Evolutionary conservation across 1,140 invertebrate genomes (phyloP).

Genomic region (Ganaspis sp.): DNA sequence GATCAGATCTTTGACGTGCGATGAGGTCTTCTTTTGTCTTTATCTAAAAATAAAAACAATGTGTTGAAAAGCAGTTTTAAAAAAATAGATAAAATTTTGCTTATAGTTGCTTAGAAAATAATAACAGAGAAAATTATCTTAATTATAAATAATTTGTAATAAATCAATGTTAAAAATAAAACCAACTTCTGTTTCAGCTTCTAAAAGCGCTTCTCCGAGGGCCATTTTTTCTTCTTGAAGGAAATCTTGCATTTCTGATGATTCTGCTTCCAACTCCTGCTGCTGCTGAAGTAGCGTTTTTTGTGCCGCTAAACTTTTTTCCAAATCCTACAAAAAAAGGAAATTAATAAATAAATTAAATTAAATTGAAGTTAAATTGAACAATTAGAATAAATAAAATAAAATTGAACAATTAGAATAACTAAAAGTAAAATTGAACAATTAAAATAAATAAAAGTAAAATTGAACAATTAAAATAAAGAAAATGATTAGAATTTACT

Average conservation of each 20-base stretch:
- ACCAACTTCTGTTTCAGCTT: slow-evolving; percentile 82
- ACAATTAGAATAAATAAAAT: too few relatives aligned
- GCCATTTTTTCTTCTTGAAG: slow-evolving; percentile 86
- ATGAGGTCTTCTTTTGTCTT: slow-evolving; percentile 75
- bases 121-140: too few relatives aligned
- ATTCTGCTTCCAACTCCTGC: slow-evolving; percentile 83
- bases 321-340: slow-evolving; percentile 78
- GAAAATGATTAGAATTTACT: background rate
- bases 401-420: too few relatives aligned
- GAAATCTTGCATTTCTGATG: slow-evolving; percentile 85
- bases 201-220: slow-evolving; percentile 84
- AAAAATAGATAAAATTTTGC: too few relatives aligned
- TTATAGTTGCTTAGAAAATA: too few relatives aligned
- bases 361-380: too few relatives aligned
- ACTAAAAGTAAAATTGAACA: too few relatives aligned
- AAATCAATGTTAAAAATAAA: slow-evolving; percentile 31
- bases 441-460: too few relatives aligned
- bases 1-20: slow-evolving; percentile 77
- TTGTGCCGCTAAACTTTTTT: slow-evolving; percentile 81
- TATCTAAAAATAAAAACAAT: slow-evolving; percentile 52
- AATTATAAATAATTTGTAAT: background rate
- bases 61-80: background rate
- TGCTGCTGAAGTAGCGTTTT: slow-evolving; percentile 83
- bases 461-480: too few relatives aligned
- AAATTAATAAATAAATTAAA: slow-evolving; percentile 17